Base-by-base conservation (phyloP, 2,113 vertebrate species). In the Laterallus jamaicensis region DNA sequence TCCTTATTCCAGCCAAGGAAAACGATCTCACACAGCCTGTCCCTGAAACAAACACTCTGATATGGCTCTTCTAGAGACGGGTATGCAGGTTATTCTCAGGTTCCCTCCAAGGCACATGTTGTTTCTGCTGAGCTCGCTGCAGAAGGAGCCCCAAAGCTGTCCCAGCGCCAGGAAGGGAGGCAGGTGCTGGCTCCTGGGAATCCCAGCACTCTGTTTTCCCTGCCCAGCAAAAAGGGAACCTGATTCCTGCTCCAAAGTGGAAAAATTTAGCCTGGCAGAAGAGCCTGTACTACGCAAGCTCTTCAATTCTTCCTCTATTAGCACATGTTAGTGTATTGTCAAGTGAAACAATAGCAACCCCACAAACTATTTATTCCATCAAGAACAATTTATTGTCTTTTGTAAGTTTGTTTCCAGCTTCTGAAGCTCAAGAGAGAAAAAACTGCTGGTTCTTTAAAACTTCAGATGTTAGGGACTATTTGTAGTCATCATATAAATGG, bases 401-500 rank as follows among this genome's bases (percentile, higher is more conserved):
- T 96, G 89, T 95, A 94, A 91, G 90, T 74, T 96, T 7, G 22
- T 88, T 97, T 96, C 94, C 94, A 97, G 95, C 93, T 97, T 95
- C 95, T 96, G 90, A 97, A 91, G 93, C 93, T 96, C 92, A 89
- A 96, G 86, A 94, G 92, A 88, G 83, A 95, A 96, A 85, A 82
- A 94, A 95, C 94, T 95, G 75, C 86, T 93, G 82, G 67, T 94
- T 97, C 97, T 93, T 93, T 97, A 92, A 97, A 97, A 97, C 95
- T 95, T 97, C 95, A 96, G 97, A 97, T 96, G 97, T 95, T 82
- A 87, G 91, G 11, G 69, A 89, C 96, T 97, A 93, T 96, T 96
- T 93, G 96, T 97, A 95, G 97, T 97, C 95, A 97, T 97, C 96
- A 97, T 97, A 96, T 93, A 98, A 97, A 97, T 93, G 96, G 94